Evolutionary conservation across 2,797 vertebrate species (phyloP), one percentile per base, ranked within the genome.

Genomic region (Chiropotes sagulatus): DNA sequence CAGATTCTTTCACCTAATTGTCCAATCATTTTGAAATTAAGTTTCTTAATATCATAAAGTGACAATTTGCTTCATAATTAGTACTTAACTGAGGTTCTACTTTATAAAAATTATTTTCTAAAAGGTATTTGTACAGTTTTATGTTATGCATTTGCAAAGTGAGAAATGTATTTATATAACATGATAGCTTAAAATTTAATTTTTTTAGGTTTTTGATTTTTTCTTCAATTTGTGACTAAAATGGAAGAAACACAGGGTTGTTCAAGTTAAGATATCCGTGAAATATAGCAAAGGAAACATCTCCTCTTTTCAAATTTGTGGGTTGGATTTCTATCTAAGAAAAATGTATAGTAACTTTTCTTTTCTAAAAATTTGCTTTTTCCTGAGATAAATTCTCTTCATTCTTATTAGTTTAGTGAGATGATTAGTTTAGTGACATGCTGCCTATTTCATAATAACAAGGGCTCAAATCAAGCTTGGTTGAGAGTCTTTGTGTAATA

Each of bases 341-440:
- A 96, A 94, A 96, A 95, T 97, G 97, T 96, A 95, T 98, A 98
- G 70, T 97, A 96, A 94, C 52, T 83, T 98, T 98, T 97, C 92
- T 96, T 97, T 98, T 96, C 90, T 97, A 86, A 96, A 92, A 52
- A 57, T 20, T 1, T 52, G 80, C 75, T 97, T 85, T 85, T 98
- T 98, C 97, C 73, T 93, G 83, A 95, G 83, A 72, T 46, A 98
- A 97, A 97, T 95, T 87, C 30, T 98, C 85, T 93, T 93, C 87
- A 92, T 50, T 64, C 13, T 97, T 58, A 61, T 97, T 98, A 97
- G 97, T 97, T 98, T 98, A 96, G 97, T 75, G 24, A 98, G 97
- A 64, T 97, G 58, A 67, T 97, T 98, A 97, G 97, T 97, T 98
- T 98, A 96, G 97, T 75, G 24, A 98, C 97, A 64, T 85, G 90